phyloP scores from a whole-genome alignment of 2,888 invertebrate genomes.

The Himalopsyche anomala region DNA sequence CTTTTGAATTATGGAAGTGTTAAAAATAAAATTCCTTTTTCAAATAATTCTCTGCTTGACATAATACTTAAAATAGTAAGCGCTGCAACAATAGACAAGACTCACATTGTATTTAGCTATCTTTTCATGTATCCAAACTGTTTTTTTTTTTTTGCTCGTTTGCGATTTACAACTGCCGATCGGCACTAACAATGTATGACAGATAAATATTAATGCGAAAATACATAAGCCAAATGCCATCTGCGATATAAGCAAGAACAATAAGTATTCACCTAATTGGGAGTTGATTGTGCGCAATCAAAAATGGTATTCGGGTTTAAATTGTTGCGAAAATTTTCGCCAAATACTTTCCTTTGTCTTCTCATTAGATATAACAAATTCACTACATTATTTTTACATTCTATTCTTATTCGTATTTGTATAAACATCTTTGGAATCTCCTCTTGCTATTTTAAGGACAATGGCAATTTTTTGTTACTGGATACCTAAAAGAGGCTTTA shows the following conservation, averaged over 20 bases:
- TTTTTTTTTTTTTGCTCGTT: background rate
- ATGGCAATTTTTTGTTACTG: no score
- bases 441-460: no score
- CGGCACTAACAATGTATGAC: background rate
- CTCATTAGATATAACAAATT: background rate
- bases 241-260: background rate
- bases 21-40: no score
- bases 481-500: no score
- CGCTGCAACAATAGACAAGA: background rate
- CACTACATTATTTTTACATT: background rate
- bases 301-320: background rate
- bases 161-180: background rate
- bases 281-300: background rate
- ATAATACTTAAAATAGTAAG: background rate
- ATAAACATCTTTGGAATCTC: no score
- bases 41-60: background rate
- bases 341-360: background rate
- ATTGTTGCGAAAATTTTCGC: background rate
- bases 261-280: background rate
- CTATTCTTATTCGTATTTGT: background rate
- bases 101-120: no score
- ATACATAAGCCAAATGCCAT: background rate
- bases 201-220: slow-evolving; percentile 13
- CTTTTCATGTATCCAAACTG: background rate
- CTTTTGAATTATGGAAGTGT: no score